phyloP scores from a whole-genome alignment of 1,140 invertebrate species.

The Drosophila bifasciata region DNA sequence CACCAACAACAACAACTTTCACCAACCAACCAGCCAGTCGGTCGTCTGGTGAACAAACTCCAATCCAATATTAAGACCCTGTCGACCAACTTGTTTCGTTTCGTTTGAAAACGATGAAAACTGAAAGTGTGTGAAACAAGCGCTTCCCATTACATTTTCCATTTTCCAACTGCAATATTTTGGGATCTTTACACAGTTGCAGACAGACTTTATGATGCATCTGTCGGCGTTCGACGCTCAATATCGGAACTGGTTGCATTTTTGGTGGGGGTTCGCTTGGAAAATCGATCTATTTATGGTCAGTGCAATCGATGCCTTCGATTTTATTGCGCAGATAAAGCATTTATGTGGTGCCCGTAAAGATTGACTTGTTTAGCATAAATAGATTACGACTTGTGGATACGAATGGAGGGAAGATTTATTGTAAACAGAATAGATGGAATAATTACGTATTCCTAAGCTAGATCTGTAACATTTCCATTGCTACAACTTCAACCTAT shows the following conservation, averaged over 20 bases:
- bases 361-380: conserved; percentile 35
- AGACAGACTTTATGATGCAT: conserved; percentile 31
- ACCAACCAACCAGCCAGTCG: conserved; percentile 23
- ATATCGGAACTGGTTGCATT: conserved; percentile 6
- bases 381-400: conserved; percentile 17
- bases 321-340: conserved; percentile 31
- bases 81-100: conserved; percentile 54
- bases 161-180: conserved; percentile 32
- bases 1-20: conserved; percentile 46
- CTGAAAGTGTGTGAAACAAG: conserved; percentile 42
- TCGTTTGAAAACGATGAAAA: conserved; percentile 31
- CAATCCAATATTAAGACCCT: conserved; percentile 22
- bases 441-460: too few species aligned
- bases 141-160: conserved; percentile 28
- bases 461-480: too few species aligned
- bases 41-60: conserved; percentile 8
- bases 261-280: conserved; percentile 21
- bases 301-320: conserved; percentile 23
- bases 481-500: too few species aligned
- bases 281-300: conserved; percentile 20
- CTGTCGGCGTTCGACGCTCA: conserved; percentile 14
- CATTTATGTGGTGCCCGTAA: conserved; percentile 38
- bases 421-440: not conserved
- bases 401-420: not conserved
- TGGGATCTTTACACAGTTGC: conserved; percentile 35